Conservation (phyloP, 1,140 invertebrate species). For the Chlorops oryzae region DNA sequence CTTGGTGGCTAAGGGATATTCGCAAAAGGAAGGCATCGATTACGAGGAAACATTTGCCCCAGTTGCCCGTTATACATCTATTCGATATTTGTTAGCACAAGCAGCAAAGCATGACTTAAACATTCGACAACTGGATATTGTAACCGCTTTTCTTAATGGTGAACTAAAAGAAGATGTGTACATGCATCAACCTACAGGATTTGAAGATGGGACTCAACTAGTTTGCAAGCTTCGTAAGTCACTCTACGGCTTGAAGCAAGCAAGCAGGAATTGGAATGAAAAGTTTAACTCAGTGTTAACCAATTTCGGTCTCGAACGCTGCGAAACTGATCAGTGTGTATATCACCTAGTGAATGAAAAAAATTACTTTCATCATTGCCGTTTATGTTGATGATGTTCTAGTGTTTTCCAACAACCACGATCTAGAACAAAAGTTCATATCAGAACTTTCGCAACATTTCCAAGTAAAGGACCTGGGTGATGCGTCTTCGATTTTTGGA, state of each 20-base stretch:
- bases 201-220: conserved; percentile 9
- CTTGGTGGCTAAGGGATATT: conserved; percentile 18
- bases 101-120: conserved; percentile 16
- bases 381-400: conserved; percentile 14
- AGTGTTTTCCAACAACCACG: conserved; percentile 1
- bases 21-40: conserved; percentile 6
- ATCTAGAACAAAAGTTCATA: background rate
- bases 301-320: conserved; percentile 14
- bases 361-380: conserved; percentile 9
- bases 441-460: conserved; percentile 6
- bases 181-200: conserved; percentile 39
- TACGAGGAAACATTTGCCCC: conserved; percentile 10
- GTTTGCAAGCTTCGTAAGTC: conserved; percentile 25
- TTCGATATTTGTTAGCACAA: conserved; percentile 20
- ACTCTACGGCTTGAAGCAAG: conserved; percentile 33
- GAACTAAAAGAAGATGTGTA: conserved; percentile 40
- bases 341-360: conserved; percentile 2
- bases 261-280: conserved; percentile 26
- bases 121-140: conserved; percentile 26
- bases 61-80: conserved; percentile 5
- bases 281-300: conserved; percentile 19
- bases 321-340: conserved; percentile 18
- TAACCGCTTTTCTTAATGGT: conserved; percentile 23
- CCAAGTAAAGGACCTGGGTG: conserved; percentile 8
- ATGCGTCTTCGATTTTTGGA: conserved; percentile 7